Evolutionary conservation across 2,113 vertebrate genomes (phyloP), one percentile per base, ranked within the genome.

Genomic region (Lophura nycthemera): DNA sequence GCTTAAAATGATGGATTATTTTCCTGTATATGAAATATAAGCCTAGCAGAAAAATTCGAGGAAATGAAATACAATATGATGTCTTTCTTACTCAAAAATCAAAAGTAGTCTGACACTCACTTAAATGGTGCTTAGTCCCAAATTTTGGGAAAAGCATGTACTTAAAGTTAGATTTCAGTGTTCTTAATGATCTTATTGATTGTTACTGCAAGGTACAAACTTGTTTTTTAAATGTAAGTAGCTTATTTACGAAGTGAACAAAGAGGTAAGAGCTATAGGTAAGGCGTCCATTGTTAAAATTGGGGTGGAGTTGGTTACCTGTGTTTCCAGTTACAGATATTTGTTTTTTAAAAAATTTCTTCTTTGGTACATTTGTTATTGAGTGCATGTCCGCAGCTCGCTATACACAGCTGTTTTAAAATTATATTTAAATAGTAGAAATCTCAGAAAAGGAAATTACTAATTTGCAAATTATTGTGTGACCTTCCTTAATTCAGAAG

Each of bases 401-500:
- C 43, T 82, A 32, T 63, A 69, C 52, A 70, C 54, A 89, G 87
- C 67, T 91, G 91, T 5, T 57, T 87, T 91, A 43, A 91, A 89
- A 93, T 93, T 94, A 30, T 48, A 93, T 83, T 95, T 92, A 87
- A 89, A 57, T 82, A 89, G 63, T 86, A 87, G 78, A 87, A 94
- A 75, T 76, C 50, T 85, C 87, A 87, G 89, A 72, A 90, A 84
- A 95, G 91, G 86, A 95, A 95, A 92, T 94, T 2, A 89, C 89
- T 87, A 60, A 82, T 18, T 92, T 95, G 71, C 54, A 91, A 92
- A 92, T 93, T 89, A 47, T 69, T 82, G 48, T 85, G 95, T 93
- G 82, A 95, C 89, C 87, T 95, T 93, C 85, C 93, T 92, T 92
- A 93, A 95, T 94, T 91, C 78, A 89, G 84, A 82, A 93, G 82